phyloP scores from a whole-genome alignment of 1,140 invertebrate species.

The Drosophila grimshawi region DNA sequence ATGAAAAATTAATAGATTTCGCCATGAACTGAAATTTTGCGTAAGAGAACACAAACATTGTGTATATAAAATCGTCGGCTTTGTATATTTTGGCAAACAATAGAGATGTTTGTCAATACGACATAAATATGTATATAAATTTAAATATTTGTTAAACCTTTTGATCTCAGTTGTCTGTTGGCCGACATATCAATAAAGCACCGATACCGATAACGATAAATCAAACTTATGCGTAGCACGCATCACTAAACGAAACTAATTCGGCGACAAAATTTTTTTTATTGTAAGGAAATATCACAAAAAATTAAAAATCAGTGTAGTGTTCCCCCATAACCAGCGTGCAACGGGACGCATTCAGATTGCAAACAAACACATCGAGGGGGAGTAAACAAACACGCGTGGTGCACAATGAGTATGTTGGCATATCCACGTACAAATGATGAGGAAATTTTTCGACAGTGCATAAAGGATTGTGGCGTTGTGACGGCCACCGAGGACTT shows the following conservation, averaged over 20 bases:
- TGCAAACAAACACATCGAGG: conserved; percentile 18
- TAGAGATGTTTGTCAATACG: conserved; percentile 2
- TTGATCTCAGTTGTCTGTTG: conserved; percentile 3
- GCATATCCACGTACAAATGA: conserved; percentile 83
- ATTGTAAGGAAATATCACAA: conserved; percentile 33
- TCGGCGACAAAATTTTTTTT: conserved; percentile 57
- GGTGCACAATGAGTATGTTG: conserved; percentile 76
- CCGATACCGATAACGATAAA: conserved; percentile 49
- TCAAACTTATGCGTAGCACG: conserved; percentile 32
- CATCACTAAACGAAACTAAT: conserved; percentile 59
- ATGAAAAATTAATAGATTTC: background rate
- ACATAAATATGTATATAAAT: conserved; percentile 4
- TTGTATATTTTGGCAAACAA: background rate
- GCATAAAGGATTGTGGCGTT: conserved; percentile 80
- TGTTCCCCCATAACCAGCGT: conserved; percentile 25
- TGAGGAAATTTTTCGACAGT: conserved; percentile 78
- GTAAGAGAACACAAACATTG: background rate
- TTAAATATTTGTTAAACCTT: conserved; percentile 23
- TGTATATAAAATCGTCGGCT: background rate
- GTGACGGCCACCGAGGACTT: conserved; percentile 81
- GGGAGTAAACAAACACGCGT: conserved; percentile 27
- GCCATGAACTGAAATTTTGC: background rate
- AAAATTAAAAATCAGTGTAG: conserved; percentile 40
- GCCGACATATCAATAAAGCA: conserved; percentile 1
- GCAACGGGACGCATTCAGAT: conserved; percentile 34